Base-by-base conservation (phyloP, 2,888 invertebrate genomes). In the Lottia scabra region DNA sequence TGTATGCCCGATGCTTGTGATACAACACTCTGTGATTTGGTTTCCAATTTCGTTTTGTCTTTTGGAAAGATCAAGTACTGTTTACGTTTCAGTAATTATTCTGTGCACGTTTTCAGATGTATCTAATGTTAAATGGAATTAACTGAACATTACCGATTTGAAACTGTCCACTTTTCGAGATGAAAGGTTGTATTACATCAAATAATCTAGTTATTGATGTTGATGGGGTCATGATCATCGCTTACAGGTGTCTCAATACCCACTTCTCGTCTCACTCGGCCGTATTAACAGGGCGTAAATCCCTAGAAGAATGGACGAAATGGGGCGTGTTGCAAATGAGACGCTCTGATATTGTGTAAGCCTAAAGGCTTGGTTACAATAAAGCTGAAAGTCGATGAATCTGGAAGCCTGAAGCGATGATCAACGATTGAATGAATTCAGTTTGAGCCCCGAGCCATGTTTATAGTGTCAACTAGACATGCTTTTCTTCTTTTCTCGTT, bases 401-500 rank as follows among this genome's bases (percentile, higher is more conserved):
- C 56, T 56, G 19, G 56, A 4, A 23, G 19, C 56, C 56, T 1
- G 13, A 23, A 56, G 56, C 56, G 10, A 56, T 56, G 56, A 56
- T 56, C 56, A 56, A 56, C 56, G 56, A 56, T 56, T 56, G 56
- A 56, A 56, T 56, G 56, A 56, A 19, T 38, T 23, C 19, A 56
- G 19, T 12, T 19, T 23, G 23, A 19, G 56, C 56, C 23, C 13
- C 56, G 23, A 23, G 56, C 8, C 56, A 23, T 56, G 56, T 56
- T 56, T 56, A 56, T 56, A 56, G 56, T 56, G 56, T 56, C 56
- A 56, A 56, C 23, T 19, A 56, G 56, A 56, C 56, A 56, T 56
- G 56, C 56, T 56, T 56, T 56, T 56, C 56, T 56, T 56, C 56
- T 56, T 56, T 23, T 23, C 56, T 56, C 56, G 56, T 56, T 56